Percentiles rank a stretch among this genome's conserved stretches.
Evolutionary conservation across 1,140 invertebrate genomes (phyloP).

Genomic region (Drosophila eugracilis): DNA sequence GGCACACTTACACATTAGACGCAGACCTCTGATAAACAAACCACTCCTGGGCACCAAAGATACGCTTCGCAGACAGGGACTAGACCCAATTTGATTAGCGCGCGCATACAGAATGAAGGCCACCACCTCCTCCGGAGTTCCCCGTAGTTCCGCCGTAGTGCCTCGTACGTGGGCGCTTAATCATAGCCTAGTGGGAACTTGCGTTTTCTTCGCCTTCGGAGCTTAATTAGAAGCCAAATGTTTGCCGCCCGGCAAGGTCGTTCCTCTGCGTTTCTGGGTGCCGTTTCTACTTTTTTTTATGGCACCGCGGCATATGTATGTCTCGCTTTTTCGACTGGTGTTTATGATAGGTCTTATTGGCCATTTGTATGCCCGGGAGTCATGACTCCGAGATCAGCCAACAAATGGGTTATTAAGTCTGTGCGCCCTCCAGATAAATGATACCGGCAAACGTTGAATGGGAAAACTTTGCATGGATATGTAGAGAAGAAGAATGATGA

Average conservation of each 20-base stretch:
- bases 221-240: constrained; percentile 80
- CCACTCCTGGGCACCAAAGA: constrained; percentile 23
- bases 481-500: constrained; percentile 12
- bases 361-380: constrained; percentile 67
- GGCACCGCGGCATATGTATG: constrained; percentile 62
- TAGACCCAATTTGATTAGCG: constrained; percentile 81
- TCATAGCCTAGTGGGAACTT: constrained; percentile 59
- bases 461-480: constrained; percentile 27
- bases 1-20: constrained; percentile 81
- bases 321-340: constrained; percentile 21
- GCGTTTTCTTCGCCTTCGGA: constrained; percentile 47
- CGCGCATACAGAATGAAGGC: constrained; percentile 70
- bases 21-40: constrained; percentile 77
- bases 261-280: constrained; percentile 33
- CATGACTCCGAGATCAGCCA: constrained; percentile 50
- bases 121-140: constrained; percentile 10
- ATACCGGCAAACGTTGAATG: constrained; percentile 32
- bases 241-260: constrained; percentile 66
- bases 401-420: constrained; percentile 78
- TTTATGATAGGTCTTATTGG: constrained; percentile 68
- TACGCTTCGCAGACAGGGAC: constrained; percentile 71
- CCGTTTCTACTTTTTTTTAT: constrained; percentile 51
- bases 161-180: constrained; percentile 68
- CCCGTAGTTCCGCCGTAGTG: neutral
- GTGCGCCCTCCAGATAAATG: constrained; percentile 50